These are phyloP conservation scores for Torymus auratus DNA, from an alignment of 2,888 invertebrate species.

Conservation along the genomic window DNA sequence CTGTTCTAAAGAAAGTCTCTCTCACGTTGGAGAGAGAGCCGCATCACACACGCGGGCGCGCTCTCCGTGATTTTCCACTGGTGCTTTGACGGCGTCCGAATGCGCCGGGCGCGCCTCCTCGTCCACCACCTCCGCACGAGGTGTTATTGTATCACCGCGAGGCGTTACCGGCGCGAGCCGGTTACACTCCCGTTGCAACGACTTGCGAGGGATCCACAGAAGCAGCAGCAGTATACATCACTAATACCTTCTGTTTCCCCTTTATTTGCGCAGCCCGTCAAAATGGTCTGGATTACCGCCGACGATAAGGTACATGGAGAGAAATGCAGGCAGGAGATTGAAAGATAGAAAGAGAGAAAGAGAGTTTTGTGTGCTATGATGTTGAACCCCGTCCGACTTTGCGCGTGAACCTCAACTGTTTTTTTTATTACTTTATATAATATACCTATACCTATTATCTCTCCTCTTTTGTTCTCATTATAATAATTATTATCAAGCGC, in stretches of 20 bases:
- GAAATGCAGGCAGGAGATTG: not conserved
- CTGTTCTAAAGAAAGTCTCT: too few relatives aligned
- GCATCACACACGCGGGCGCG: too few relatives aligned
- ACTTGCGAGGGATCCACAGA: too few relatives aligned
- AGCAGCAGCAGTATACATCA: slow-evolving; percentile 53
- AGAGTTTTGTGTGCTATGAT: too few relatives aligned
- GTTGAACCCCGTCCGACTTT: too few relatives aligned
- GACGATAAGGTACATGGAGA: slow-evolving; percentile 73
- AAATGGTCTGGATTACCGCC: slow-evolving; percentile 75
- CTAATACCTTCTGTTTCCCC: slow-evolving; percentile 72
- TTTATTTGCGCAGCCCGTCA: slow-evolving; percentile 75
- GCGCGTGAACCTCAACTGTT: too few relatives aligned
- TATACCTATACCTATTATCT: not conserved
- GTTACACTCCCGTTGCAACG: too few relatives aligned
- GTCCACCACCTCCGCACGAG: not conserved
- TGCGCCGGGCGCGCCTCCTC: slow-evolving; percentile 34
- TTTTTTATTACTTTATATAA: too few relatives aligned
- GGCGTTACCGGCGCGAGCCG: not conserved
- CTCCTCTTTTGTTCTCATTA: slow-evolving; percentile 40
- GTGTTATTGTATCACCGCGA: not conserved
- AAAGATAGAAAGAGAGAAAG: too few relatives aligned
- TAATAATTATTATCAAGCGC: slow-evolving; percentile 21
- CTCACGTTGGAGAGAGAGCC: too few relatives aligned
- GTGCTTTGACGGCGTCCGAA: slow-evolving; percentile 5
- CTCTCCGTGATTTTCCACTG: slow-evolving; percentile 31